phyloP scores from a whole-genome alignment of 2,113 vertebrate species.

The Mustelus asterias region DNA sequence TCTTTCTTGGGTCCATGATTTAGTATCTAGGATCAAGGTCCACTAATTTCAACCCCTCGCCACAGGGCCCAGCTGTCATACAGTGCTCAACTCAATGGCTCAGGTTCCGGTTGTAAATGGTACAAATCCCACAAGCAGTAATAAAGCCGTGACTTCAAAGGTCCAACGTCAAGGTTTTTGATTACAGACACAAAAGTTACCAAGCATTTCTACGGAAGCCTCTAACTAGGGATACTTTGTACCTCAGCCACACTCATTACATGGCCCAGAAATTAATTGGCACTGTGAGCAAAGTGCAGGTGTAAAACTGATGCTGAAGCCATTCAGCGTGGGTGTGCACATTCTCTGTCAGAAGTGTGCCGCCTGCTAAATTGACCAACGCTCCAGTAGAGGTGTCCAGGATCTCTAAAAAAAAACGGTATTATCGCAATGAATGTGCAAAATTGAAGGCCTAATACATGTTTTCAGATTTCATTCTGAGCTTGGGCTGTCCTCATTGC shows the following conservation, averaged over 20 bases:
- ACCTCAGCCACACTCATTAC: background rate
- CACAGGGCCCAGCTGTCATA: background rate
- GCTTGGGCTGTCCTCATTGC: background rate
- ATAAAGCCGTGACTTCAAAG: background rate
- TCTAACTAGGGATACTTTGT: background rate
- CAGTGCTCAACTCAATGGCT: constrained; percentile 14
- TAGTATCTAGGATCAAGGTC: background rate
- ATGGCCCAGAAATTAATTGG: background rate
- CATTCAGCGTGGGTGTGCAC: background rate
- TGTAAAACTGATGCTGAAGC: background rate
- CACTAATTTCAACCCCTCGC: background rate
- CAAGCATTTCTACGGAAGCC: background rate
- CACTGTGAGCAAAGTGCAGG: background rate
- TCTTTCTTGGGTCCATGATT: background rate
- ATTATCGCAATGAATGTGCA: background rate
- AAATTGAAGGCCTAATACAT: background rate
- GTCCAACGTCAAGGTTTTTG: background rate
- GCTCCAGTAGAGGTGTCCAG: background rate
- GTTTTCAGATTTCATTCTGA: background rate
- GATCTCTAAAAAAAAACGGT: background rate
- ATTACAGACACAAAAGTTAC: background rate
- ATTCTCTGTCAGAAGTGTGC: background rate
- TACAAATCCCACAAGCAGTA: background rate
- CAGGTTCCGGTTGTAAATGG: background rate
- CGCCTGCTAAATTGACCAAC: background rate